phyloP scores from a whole-genome alignment of 2,888 invertebrate genomes.

The Synanthedon tipuliformis region DNA sequence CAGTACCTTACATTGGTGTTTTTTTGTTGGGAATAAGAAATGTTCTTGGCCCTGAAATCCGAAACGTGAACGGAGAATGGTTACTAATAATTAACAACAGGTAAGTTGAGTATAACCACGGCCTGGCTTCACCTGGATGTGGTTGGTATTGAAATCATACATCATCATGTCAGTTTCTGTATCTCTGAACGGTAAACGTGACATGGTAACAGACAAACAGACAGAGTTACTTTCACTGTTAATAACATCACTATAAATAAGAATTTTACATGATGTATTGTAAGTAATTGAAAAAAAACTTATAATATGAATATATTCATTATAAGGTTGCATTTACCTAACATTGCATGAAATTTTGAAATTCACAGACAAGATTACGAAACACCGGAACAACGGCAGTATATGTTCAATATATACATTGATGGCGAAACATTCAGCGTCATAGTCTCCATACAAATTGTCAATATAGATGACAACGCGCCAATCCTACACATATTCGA shows the following conservation, averaged over 20 bases:
- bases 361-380: conserved; percentile 65
- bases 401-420: conserved; percentile 41
- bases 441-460: conserved; percentile 46
- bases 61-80: conserved; percentile 30
- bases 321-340: too few species aligned
- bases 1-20: conserved; percentile 22
- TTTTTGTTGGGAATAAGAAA: conserved; percentile 20
- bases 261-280: too few species aligned
- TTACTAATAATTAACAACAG: conserved; percentile 42
- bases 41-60: conserved; percentile 29
- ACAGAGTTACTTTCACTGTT: too few species aligned
- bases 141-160: too few species aligned
- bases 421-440: conserved; percentile 21
- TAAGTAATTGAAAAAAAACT: too few species aligned
- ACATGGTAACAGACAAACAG: too few species aligned
- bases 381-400: conserved; percentile 45
- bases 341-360: neutral
- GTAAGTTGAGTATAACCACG: conserved; percentile 14
- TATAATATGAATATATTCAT: too few species aligned
- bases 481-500: conserved; percentile 53
- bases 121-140: too few species aligned
- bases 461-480: conserved; percentile 67
- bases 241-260: too few species aligned
- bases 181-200: too few species aligned
- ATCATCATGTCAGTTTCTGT: too few species aligned